A percentile compares a stretch with the other conserved stretches of the same genome.
phyloP scores from a whole-genome alignment of 2,888 invertebrate species.

The Papilio gigon region DNA sequence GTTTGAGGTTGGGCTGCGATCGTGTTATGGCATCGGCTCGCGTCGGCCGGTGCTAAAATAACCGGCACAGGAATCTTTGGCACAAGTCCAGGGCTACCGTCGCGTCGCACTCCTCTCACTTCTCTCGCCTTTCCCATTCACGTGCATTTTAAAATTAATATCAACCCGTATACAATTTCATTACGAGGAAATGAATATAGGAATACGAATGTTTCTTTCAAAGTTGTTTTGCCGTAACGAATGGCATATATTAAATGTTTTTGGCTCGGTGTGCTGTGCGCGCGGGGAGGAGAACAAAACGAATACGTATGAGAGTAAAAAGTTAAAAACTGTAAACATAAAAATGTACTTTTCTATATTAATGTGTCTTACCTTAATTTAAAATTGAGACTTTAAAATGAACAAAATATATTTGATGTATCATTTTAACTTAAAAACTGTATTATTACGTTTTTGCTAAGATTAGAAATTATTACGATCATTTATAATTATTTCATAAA shows the following conservation, averaged over 20 bases:
- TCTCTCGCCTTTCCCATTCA: slow-evolving; percentile 27
- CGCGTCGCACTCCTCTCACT: slow-evolving; percentile 55
- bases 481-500: no score
- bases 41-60: slow-evolving; percentile 76
- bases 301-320: neutral
- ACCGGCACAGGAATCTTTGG: slow-evolving; percentile 74
- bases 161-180: slow-evolving; percentile 40
- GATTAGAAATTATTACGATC: no score
- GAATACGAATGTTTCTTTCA: slow-evolving; percentile 26
- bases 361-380: neutral
- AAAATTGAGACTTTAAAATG: neutral
- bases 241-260: slow-evolving; percentile 3
- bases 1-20: slow-evolving; percentile 17
- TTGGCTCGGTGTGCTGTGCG: neutral
- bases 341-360: neutral
- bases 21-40: slow-evolving; percentile 63
- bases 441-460: no score
- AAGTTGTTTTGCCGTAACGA: slow-evolving; percentile 13
- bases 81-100: slow-evolving; percentile 73
- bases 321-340: neutral
- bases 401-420: no score
- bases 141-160: slow-evolving; percentile 39
- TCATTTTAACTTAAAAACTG: no score
- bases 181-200: slow-evolving; percentile 29
- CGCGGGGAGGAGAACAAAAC: neutral